These are phyloP conservation scores for Pyrocephalus nanus DNA, from an alignment of 2,797 vertebrate species.

Conservation along the genomic window DNA sequence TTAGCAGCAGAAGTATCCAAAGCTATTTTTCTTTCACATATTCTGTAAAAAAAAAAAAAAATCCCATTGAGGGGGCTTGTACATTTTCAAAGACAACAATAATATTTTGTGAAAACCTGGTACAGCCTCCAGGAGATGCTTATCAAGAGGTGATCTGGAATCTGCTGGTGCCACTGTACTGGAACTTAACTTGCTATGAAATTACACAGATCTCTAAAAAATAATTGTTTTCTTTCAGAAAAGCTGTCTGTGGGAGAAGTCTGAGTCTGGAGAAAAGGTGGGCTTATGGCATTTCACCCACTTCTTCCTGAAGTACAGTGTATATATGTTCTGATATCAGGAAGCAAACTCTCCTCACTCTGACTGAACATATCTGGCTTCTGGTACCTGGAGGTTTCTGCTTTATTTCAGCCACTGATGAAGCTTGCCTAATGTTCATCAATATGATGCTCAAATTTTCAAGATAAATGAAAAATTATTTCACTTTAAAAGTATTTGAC, in stretches of 20 bases:
- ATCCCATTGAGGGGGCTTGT: not conserved
- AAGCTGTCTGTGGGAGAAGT: not conserved
- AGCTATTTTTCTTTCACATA: not conserved
- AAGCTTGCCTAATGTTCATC: not conserved
- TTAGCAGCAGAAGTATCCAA: not conserved
- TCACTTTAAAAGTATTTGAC: not conserved
- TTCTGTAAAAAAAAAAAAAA: not conserved
- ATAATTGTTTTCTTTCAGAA: not conserved
- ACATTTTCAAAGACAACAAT: not conserved
- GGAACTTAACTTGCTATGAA: not conserved
- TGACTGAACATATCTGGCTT: too few species aligned
- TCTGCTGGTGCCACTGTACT: not conserved
- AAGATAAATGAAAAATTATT: not conserved
- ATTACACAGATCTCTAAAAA: not conserved
- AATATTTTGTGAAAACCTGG: not conserved
- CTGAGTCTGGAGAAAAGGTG: not conserved
- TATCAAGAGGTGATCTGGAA: not conserved
- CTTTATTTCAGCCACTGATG: not conserved
- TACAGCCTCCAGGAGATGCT: not conserved
- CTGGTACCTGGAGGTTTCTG: not conserved
- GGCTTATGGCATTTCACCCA: not conserved
- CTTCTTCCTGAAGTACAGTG: not conserved
- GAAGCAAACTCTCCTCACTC: not conserved
- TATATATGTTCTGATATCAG: fast-evolving
- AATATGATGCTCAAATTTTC: not conserved